Evolutionary conservation across 2,888 invertebrate genomes (phyloP).

Genomic region (Glyphotaelius pellucidus): DNA sequence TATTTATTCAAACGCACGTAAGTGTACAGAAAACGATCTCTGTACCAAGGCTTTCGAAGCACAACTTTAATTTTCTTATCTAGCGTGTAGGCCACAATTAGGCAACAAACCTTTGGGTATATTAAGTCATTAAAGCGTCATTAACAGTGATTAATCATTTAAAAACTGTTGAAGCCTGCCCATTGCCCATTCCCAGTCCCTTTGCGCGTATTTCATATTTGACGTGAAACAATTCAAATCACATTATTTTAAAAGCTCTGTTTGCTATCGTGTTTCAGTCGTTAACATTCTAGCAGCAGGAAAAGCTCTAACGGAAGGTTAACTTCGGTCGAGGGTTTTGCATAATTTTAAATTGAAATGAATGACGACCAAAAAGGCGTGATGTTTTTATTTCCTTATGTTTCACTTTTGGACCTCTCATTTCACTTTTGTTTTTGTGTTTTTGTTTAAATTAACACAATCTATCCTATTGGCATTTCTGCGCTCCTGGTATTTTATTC

Average conservation of each 20-base stretch:
- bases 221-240: not conserved
- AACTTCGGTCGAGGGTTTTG: not conserved
- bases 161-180: not conserved
- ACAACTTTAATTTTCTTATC: not conserved
- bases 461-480: no score
- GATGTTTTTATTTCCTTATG: not conserved
- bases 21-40: not conserved
- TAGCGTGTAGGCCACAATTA: not conserved
- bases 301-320: not conserved
- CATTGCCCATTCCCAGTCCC: not conserved
- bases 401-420: not conserved
- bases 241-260: constrained; percentile 11
- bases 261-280: not conserved
- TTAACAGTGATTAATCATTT: not conserved
- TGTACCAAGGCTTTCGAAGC: not conserved
- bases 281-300: not conserved
- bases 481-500: no score
- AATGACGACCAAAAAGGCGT: not conserved
- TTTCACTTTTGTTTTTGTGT: not conserved
- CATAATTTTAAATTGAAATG: not conserved
- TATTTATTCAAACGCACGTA: no score
- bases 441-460: no score
- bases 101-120: not conserved
- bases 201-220: not conserved
- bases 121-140: not conserved